Evolutionary conservation across 2,797 vertebrate species (phyloP).

Genomic region (Pantherophis vulpinus): DNA sequence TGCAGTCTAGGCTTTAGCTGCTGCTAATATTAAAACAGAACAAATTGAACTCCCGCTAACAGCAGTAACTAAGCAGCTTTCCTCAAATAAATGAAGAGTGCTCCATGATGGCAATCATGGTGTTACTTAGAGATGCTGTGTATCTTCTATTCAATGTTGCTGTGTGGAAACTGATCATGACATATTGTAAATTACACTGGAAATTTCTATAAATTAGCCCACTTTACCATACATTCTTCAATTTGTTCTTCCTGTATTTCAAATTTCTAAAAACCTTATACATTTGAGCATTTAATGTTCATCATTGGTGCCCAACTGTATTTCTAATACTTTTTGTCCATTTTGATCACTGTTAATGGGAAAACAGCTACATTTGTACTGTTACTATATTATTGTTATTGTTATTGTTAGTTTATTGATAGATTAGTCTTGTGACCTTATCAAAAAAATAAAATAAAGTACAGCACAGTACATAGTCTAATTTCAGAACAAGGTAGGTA

Average conservation of each 20-base stretch:
- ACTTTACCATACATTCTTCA: neutral
- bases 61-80: slow-evolving; percentile 4
- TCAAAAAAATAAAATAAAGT: neutral
- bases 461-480: neutral
- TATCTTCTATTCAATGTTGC: neutral
- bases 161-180: neutral
- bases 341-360: neutral
- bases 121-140: neutral
- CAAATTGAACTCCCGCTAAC: neutral
- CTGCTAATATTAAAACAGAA: neutral
- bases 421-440: neutral
- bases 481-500: too few relatives aligned
- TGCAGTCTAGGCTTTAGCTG: neutral
- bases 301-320: neutral
- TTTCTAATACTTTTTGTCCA: neutral
- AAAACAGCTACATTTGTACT: neutral
- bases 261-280: neutral
- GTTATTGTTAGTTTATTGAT: neutral
- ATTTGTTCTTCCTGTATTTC: neutral
- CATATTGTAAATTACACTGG: too few relatives aligned
- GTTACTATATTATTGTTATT: neutral
- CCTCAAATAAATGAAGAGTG: neutral
- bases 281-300: neutral
- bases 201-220: neutral
- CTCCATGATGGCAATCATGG: neutral